Evolutionary conservation across 2,888 invertebrate species (phyloP).

Genomic region (Lysandra bellargus): DNA sequence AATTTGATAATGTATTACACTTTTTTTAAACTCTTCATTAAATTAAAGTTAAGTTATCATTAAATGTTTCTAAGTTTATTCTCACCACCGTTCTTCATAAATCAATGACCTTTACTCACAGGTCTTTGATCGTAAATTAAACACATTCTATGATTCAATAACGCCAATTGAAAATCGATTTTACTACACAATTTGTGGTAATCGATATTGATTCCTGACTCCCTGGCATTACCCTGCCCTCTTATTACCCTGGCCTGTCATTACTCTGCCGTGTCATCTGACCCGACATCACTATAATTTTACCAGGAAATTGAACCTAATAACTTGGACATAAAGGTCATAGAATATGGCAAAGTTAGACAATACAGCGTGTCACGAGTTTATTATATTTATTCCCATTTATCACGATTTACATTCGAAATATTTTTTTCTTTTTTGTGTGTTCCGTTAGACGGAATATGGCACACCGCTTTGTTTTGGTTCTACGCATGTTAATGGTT

Average conservation of each 20-base stretch:
- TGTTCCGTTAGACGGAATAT: conserved; percentile 28
- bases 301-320: not conserved
- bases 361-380: conserved; percentile 53
- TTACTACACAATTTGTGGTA: conserved; percentile 53
- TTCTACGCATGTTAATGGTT: conserved; percentile 32
- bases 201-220: conserved; percentile 54
- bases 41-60: no score
- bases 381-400: conserved; percentile 49
- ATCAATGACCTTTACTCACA: conserved; percentile 10
- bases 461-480: conserved; percentile 32
- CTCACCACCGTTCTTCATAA: not conserved
- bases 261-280: conserved; percentile 72
- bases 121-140: conserved; percentile 31
- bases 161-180: conserved; percentile 50
- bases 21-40: no score
- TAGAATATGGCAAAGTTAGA: conserved; percentile 36
- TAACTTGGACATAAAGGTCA: not conserved
- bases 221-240: conserved; percentile 53
- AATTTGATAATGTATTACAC: no score
- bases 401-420: conserved; percentile 58
- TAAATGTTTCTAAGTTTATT: not conserved
- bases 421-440: conserved; percentile 38
- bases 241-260: conserved; percentile 62
- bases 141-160: conserved; percentile 37
- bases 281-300: conserved; percentile 53